These are phyloP conservation scores for Diadromus collaris DNA, from an alignment of 2,888 invertebrate genomes.

Conservation along the genomic window DNA sequence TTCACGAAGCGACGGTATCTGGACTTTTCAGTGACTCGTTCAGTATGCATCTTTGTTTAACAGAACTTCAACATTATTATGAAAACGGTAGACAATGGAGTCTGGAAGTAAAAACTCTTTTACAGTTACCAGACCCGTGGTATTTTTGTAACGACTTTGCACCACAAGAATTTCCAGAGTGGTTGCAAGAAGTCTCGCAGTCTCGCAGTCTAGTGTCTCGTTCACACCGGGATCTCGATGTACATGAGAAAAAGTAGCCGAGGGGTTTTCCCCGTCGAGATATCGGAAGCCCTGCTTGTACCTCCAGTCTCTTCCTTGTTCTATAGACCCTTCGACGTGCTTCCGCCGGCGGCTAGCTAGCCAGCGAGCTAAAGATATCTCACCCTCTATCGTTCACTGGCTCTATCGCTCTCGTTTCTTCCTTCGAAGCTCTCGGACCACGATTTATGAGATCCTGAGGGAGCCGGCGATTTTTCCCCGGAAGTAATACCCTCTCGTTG, in stretches of 20 bases:
- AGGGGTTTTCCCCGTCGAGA: slow-evolving; percentile 45
- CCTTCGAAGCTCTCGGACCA: slow-evolving; percentile 70
- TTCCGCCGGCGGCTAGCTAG: slow-evolving; percentile 46
- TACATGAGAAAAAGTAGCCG: slow-evolving; percentile 52
- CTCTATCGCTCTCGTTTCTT: slow-evolving; percentile 64
- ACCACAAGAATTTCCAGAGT: slow-evolving; percentile 23
- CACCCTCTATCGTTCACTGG: slow-evolving; percentile 39
- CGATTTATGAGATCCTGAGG: slow-evolving; percentile 78
- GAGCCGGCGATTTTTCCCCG: slow-evolving; percentile 76
- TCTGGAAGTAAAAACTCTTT: neutral
- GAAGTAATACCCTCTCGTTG: slow-evolving; percentile 76
- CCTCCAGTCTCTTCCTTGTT: slow-evolving; percentile 23
- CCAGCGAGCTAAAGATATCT: slow-evolving; percentile 44
- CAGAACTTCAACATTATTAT: slow-evolving; percentile 22
- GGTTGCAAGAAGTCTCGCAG: slow-evolving; percentile 16
- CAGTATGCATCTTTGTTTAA: slow-evolving; percentile 31
- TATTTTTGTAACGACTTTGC: neutral
- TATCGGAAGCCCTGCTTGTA: slow-evolving; percentile 59
- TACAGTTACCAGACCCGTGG: neutral
- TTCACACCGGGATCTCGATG: slow-evolving; percentile 60
- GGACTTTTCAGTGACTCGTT: slow-evolving; percentile 39
- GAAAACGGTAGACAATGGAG: neutral
- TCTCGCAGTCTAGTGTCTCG: slow-evolving; percentile 36
- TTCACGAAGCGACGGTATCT: slow-evolving; percentile 29
- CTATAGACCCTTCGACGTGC: slow-evolving; percentile 41